phyloP scores from a whole-genome alignment of 2,888 invertebrate species.

The Hypomecis punctinalis region DNA sequence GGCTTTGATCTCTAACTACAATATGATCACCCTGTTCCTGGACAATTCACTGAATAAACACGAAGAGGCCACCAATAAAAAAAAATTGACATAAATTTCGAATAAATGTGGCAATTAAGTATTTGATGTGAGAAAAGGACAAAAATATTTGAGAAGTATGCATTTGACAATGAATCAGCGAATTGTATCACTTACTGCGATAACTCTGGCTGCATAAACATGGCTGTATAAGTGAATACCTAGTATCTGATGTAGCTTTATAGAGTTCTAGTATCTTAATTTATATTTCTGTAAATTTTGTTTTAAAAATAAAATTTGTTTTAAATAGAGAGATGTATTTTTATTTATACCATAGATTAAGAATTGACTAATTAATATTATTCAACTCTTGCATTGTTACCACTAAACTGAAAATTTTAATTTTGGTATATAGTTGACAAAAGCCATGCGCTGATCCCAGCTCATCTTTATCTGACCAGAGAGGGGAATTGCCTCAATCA shows the following conservation, averaged over 20 bases:
- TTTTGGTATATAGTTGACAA: too few relatives aligned
- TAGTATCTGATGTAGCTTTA: conserved; percentile 1
- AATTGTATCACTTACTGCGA: background rate
- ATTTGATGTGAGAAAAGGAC: too few relatives aligned
- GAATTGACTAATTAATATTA: background rate
- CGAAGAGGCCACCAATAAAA: too few relatives aligned
- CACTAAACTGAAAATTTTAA: too few relatives aligned
- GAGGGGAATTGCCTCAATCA: too few relatives aligned
- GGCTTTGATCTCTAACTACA: conserved; percentile 60
- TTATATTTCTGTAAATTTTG: background rate
- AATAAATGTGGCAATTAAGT: too few relatives aligned
- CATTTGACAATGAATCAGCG: too few relatives aligned
- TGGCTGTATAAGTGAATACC: background rate
- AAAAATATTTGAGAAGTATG: too few relatives aligned
- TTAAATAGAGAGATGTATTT: background rate
- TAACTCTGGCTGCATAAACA: background rate
- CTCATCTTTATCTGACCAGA: too few relatives aligned
- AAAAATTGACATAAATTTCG: too few relatives aligned
- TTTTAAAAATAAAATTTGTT: background rate
- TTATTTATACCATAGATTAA: background rate
- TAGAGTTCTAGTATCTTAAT: conserved; percentile 9
- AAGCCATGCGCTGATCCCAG: too few relatives aligned
- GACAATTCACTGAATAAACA: background rate
- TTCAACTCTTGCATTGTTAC: too few relatives aligned
- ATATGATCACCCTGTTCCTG: background rate